Conservation (phyloP, 2,113 vertebrate species). For the Empidonax alnorum region DNA sequence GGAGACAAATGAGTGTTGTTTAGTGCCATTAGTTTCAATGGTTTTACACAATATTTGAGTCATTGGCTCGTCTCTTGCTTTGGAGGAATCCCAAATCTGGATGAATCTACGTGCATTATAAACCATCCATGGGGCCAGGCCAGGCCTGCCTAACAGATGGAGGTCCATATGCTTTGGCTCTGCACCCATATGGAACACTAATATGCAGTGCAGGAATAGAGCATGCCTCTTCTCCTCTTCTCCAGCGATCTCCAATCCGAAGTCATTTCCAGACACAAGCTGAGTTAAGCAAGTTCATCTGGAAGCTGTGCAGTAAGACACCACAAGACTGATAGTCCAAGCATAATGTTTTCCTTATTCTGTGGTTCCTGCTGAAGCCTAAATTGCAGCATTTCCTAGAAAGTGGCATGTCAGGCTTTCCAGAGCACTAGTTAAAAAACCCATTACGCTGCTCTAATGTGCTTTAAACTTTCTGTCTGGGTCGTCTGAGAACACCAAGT, state of each 20-base stretch:
- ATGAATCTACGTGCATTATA: constrained; percentile 68
- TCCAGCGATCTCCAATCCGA: constrained; percentile 19
- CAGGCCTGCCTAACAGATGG: constrained; percentile 75
- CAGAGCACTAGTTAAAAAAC: not conserved
- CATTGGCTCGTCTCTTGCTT: constrained; percentile 69
- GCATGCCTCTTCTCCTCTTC: constrained; percentile 39
- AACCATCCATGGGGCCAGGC: constrained; percentile 73
- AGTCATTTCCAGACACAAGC: constrained; percentile 5
- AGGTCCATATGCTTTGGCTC: constrained; percentile 76
- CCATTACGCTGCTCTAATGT: not conserved
- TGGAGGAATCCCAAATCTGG: constrained; percentile 77
- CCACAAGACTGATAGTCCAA: not conserved
- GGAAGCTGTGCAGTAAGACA: constrained; percentile 9
- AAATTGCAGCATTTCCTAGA: constrained; percentile 36
- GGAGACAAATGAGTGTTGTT: constrained; percentile 76
- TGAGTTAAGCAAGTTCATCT: constrained; percentile 3
- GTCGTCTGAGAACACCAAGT: not conserved
- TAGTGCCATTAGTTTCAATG: constrained; percentile 76
- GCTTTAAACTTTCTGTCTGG: constrained; percentile 32
- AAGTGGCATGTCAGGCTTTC: not conserved
- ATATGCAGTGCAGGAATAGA: constrained; percentile 69
- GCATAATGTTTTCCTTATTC: constrained; percentile 39
- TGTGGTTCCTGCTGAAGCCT: not conserved
- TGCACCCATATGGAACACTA: constrained; percentile 67
- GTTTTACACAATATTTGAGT: constrained; percentile 79